A percentile compares a stretch with the other conserved stretches of the same genome.
Conservation (phyloP, 2,797 vertebrate genomes). For the Threskiornis aethiopicus region DNA sequence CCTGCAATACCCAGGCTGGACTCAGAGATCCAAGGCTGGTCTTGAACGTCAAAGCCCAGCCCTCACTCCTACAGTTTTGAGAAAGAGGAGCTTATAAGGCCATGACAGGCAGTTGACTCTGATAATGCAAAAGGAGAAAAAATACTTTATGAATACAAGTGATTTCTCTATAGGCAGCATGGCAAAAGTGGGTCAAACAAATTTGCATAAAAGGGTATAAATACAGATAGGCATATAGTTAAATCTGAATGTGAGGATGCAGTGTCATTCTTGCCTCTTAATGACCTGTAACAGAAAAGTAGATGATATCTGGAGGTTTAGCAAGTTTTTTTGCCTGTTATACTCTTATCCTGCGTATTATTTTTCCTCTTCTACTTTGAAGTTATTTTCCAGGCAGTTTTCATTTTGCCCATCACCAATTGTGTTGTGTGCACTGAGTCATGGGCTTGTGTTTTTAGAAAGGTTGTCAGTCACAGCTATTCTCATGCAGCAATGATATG, state of each 20-base stretch:
- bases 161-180: not conserved
- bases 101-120: not conserved
- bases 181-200: not conserved
- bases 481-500: not conserved
- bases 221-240: not conserved
- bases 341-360: not conserved
- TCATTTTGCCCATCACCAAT: conserved; percentile 2
- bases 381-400: not conserved
- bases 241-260: not conserved
- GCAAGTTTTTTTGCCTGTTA: not conserved
- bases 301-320: not conserved
- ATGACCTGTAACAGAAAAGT: not conserved
- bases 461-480: conserved; percentile 39
- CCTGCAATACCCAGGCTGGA: not conserved
- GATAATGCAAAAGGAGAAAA: not conserved
- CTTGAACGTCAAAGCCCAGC: not conserved
- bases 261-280: not conserved
- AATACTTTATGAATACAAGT: not conserved
- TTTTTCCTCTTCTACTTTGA: not conserved
- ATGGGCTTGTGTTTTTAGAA: conserved; percentile 28
- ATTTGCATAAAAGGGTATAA: not conserved
- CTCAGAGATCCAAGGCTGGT: not conserved
- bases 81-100: not conserved
- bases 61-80: not conserved
- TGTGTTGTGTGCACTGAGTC: conserved; percentile 20